These are phyloP conservation scores for Andricus curvator DNA, from an alignment of 2,888 invertebrate species.

Conservation along the genomic window DNA sequence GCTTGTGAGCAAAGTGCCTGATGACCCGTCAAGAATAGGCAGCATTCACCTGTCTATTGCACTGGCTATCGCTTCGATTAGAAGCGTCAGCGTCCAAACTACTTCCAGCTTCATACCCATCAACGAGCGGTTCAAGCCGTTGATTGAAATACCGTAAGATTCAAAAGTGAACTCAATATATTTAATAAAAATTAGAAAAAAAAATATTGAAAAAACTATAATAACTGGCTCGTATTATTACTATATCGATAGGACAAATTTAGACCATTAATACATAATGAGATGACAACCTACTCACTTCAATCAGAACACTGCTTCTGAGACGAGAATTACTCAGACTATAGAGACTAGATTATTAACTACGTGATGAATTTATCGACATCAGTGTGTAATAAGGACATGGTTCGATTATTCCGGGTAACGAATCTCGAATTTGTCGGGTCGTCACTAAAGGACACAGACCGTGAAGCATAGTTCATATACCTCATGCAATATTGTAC, in stretches of 20 bases:
- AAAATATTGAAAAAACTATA: too few relatives aligned
- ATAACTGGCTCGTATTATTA: too few relatives aligned
- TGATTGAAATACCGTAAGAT: background rate
- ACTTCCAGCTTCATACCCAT: background rate
- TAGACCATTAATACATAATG: background rate
- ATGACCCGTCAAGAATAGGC: background rate
- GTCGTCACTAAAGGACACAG: background rate
- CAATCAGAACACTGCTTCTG: background rate
- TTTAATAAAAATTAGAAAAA: too few relatives aligned
- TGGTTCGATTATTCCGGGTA: background rate
- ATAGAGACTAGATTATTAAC: background rate
- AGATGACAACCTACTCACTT: background rate
- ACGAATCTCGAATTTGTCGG: background rate
- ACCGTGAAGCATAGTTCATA: background rate
- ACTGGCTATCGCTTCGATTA: background rate
- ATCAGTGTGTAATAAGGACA: background rate
- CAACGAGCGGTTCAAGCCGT: background rate
- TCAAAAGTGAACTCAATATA: background rate
- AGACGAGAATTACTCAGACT: background rate
- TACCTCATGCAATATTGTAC: background rate
- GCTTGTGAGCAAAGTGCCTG: background rate
- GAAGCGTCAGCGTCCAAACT: background rate
- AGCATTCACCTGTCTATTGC: conserved; percentile 4
- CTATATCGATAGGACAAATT: too few relatives aligned
- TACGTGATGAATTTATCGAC: background rate